phyloP scores from a whole-genome alignment of 2,888 invertebrate species.

The Trachelus troglodyta region DNA sequence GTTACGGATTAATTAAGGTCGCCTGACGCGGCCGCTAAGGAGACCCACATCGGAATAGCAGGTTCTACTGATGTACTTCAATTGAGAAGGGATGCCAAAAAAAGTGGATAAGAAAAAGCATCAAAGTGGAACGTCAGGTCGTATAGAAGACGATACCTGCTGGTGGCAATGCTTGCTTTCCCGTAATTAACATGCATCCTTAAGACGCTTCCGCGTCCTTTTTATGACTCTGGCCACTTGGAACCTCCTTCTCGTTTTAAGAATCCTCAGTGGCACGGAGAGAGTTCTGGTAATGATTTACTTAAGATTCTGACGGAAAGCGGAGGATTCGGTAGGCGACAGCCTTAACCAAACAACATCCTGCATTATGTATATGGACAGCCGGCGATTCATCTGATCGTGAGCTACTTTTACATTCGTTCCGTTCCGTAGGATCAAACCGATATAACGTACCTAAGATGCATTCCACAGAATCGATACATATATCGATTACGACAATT shows the following conservation, averaged over 20 bases:
- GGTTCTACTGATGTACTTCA: neutral
- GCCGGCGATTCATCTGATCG: neutral
- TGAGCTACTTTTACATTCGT: neutral
- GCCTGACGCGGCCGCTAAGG: neutral
- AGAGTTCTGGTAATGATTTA: neutral
- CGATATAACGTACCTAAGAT: neutral
- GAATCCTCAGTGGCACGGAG: neutral
- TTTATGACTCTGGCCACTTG: neutral
- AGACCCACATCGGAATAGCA: neutral
- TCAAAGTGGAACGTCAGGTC: neutral
- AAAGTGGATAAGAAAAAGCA: neutral
- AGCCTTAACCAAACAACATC: neutral
- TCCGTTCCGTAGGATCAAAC: neutral
- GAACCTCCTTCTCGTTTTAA: neutral
- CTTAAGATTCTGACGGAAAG: neutral
- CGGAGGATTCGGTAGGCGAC: neutral
- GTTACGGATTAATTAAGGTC: constrained; percentile 37
- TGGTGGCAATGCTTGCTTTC: neutral
- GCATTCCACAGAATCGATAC: neutral
- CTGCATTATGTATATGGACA: neutral
- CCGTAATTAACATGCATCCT: neutral
- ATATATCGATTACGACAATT: no score
- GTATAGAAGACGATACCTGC: neutral
- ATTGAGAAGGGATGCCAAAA: neutral
- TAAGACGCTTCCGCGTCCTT: neutral